Evolutionary conservation across 92 coral and sea anemone species (phyloP), one percentile per base, ranked within the genome.

Genomic region (Heliopora coerulea): DNA sequence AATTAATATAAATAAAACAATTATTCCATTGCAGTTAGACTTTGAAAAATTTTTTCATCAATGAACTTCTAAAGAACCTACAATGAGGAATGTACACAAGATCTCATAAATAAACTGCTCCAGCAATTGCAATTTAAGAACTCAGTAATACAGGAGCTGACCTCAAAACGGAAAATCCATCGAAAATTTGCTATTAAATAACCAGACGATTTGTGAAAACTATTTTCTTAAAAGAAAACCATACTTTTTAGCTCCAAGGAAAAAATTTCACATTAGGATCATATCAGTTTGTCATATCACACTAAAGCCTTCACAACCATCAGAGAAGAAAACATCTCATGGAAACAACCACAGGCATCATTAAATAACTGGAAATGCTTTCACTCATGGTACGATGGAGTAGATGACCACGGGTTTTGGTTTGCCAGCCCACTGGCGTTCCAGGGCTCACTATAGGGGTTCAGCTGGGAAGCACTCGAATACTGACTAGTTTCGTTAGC

Each of bases 381-480:
- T 28, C 33, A 56, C 12, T 28, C 61, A 23, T 31, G 57, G 28
- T 70, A 70, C 18, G 60, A 5, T 27, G 77, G 39, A 24, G 58
- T 18, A 52, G 77, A 37, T 30, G 77, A 52, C 77, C 77, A 70
- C 48, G 32, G 62, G n/a, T 50, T 70, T 34, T 52, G 44, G 27
- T 70, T 70, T 19, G 77, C 32, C 13, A 34, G 37, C 23, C 74
- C 54, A 70, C 77, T 70, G 41, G 60, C 77, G 17, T 70, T 49
- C 77, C 77, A 70, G 2, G 77, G 77, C 54, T 70, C 49, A 35
- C 77, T 52, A 30, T 50, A 70, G 26, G 77, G 77, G 49, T 70
- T 70, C 20, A 70, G 63, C 50, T 50, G 62, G n/a, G 74, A 67
- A 18, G 29, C 30, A 23, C 52, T 70, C 2, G 77, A n/a, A 19